A percentile compares a stretch with the other conserved stretches of the same genome.
phyloP scores from a whole-genome alignment of 1,140 invertebrate genomes.

The Polypedilum pembai region DNA sequence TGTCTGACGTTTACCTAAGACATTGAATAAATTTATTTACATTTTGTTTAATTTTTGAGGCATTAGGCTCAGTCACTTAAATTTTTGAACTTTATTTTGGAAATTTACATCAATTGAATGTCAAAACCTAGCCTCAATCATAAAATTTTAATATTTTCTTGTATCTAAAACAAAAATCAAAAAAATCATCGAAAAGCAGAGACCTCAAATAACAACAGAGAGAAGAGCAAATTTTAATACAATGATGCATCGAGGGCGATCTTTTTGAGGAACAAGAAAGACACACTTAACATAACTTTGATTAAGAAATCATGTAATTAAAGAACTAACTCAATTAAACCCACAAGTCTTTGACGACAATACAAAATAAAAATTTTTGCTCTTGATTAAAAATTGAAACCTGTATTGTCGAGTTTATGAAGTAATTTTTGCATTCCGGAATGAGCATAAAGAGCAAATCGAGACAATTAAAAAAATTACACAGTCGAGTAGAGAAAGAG shows the following conservation, averaged over 20 bases:
- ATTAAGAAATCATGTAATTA: slow-evolving; percentile 19
- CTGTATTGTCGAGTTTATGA: not conserved
- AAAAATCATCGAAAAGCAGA: no score
- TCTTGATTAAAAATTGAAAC: not conserved
- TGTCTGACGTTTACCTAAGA: not conserved
- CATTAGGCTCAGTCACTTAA: not conserved
- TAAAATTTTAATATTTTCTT: no score
- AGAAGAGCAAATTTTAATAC: no score
- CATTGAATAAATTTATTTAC: not conserved
- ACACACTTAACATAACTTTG: not conserved
- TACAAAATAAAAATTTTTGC: no score
- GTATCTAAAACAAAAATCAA: no score
- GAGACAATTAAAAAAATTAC: slow-evolving; percentile 16
- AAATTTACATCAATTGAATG: not conserved
- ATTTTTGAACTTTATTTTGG: not conserved
- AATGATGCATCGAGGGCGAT: not conserved
- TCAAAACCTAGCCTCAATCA: no score
- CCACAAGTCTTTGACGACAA: not conserved
- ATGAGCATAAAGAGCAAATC: slow-evolving; percentile 15
- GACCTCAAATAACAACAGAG: no score
- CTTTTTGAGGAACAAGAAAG: not conserved
- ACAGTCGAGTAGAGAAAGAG: no score
- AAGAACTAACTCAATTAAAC: not conserved
- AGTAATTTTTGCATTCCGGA: not conserved
- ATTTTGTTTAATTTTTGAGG: not conserved